Base-by-base conservation (phyloP, 2,113 vertebrate species). In the Bombycilla garrulus region DNA sequence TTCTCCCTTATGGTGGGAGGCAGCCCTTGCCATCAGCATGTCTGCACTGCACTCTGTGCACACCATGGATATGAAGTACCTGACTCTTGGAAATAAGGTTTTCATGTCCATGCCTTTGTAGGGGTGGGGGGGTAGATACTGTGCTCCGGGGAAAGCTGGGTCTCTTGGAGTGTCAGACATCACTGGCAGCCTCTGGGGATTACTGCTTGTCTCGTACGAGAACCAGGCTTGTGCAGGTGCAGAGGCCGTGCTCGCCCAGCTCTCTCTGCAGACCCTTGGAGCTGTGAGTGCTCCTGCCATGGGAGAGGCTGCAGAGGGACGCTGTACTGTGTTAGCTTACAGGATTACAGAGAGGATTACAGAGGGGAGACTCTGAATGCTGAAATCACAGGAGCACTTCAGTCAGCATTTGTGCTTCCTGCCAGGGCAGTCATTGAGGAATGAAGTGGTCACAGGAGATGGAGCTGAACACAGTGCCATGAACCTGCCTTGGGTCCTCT, bases 401-500 rank as follows among this genome's bases (percentile, higher is more conserved):
- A 40, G 81, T 65, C 60, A 33, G 61, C 65, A 8, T 45, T 86
- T 61, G 60, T 66, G 72, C 81, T 44, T 81, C 45, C 60, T 66
- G 25, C 51, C 47, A 22, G 35, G 69, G 57, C 56, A 51, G 35
- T 60, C 40, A 2, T 0, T 73, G 90, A 86, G 48, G 24, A 29
- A 15, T 14, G 60, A 78, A 51, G 70, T 1, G 0, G 40, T 16
- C 0, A 0, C 12, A 24, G 82, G 47, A 60, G 53, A 60, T 17
- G 5, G 22, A 53, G 54, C 72, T 89, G 50, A 44, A 29, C 58
- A 11, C 23, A 2, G 40, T 21, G 45, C 65, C 1, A 0, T 42
- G 65, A 33, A 5, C 44, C 38, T 31, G 17, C 19, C 53, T 44
- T 51, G 45, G 38, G 11, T 42, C 35, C 29, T 79, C 53, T 79